These are phyloP conservation scores for Hexactinellida sp. DNA, from an alignment of 37 sponge, comb jelly and placozoan species.

Conservation along the genomic window DNA sequence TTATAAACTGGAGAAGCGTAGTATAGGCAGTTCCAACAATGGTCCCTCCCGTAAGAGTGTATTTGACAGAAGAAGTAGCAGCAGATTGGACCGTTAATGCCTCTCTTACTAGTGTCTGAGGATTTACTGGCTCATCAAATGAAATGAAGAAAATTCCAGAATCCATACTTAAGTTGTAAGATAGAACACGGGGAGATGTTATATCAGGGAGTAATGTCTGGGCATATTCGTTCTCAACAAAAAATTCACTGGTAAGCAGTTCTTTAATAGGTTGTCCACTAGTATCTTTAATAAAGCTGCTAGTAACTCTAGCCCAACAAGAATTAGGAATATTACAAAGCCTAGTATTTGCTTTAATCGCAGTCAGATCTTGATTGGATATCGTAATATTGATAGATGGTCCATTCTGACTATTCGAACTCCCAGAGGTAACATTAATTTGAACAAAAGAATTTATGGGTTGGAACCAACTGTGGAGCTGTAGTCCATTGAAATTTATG, in stretches of 20 bases:
- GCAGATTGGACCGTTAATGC: conserved; percentile 58
- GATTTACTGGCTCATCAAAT: conserved; percentile 66
- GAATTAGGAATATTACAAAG: conserved; percentile 36
- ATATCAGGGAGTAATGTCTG: conserved; percentile 38
- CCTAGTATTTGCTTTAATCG: background rate
- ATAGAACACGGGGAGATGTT: conserved; percentile 29
- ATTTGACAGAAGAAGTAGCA: conserved; percentile 20
- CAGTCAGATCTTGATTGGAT: background rate
- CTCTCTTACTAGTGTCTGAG: conserved; percentile 38
- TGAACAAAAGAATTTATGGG: background rate
- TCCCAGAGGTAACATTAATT: background rate
- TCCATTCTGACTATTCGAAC: background rate
- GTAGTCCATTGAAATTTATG: conserved; percentile 24
- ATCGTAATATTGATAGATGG: background rate
- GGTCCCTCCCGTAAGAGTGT: conserved; percentile 47
- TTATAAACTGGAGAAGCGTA: conserved; percentile 23
- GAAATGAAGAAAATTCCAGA: conserved; percentile 33
- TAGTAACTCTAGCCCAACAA: conserved; percentile 38
- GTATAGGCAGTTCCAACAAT: conserved; percentile 15
- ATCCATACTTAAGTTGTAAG: conserved; percentile 51
- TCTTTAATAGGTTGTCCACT: conserved; percentile 34
- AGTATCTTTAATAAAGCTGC: conserved; percentile 45
- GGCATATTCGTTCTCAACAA: background rate
- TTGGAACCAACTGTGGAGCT: conserved; percentile 8
- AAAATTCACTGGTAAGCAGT: conserved; percentile 21